Conservation (phyloP, 35 echinoderm and acorn worm genomes). For the Eucidaris tribuloides region DNA sequence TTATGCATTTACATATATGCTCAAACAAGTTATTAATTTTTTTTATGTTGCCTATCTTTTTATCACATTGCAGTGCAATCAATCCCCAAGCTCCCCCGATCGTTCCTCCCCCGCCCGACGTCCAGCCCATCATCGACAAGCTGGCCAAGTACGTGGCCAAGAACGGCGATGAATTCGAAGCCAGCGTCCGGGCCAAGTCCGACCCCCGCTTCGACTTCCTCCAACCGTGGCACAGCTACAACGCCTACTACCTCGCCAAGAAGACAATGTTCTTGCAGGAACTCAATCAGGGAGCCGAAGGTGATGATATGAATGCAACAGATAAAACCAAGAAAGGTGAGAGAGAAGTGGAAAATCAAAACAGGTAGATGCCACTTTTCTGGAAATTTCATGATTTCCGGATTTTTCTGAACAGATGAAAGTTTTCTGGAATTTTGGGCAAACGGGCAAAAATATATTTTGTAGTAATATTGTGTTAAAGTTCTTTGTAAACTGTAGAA, state of each 20-base stretch:
- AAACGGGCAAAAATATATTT: too few species aligned
- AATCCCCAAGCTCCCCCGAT: constrained; percentile 42
- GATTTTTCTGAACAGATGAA: too few species aligned
- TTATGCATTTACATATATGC: neutral
- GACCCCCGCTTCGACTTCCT: constrained; percentile 94
- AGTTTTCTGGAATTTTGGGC: too few species aligned
- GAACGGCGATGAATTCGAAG: constrained; percentile 96
- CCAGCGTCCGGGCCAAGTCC: constrained; percentile 70
- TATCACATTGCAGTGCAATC: neutral
- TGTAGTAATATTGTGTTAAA: too few species aligned
- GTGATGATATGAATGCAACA: constrained; percentile 14
- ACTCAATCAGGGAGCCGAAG: constrained; percentile 32
- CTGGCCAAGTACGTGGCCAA: constrained; percentile 95
- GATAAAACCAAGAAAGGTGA: constrained; percentile 75
- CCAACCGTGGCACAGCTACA: constrained; percentile 77
- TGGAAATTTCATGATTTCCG: too few species aligned
- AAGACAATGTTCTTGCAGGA: constrained; percentile 75
- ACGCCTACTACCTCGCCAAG: constrained; percentile 89
- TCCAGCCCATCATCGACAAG: constrained; percentile 98
- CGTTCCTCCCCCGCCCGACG: constrained; percentile 92
- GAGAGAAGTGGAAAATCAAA: too few species aligned
- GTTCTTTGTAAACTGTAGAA: too few species aligned
- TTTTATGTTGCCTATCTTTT: neutral
- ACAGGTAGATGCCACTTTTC: too few species aligned
- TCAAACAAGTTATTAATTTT: neutral